Percentiles rank a stretch among this genome's conserved stretches.
These are phyloP conservation scores for Thereva nobilitata DNA, from an alignment of 2,888 invertebrate species.

Conservation along the genomic window DNA sequence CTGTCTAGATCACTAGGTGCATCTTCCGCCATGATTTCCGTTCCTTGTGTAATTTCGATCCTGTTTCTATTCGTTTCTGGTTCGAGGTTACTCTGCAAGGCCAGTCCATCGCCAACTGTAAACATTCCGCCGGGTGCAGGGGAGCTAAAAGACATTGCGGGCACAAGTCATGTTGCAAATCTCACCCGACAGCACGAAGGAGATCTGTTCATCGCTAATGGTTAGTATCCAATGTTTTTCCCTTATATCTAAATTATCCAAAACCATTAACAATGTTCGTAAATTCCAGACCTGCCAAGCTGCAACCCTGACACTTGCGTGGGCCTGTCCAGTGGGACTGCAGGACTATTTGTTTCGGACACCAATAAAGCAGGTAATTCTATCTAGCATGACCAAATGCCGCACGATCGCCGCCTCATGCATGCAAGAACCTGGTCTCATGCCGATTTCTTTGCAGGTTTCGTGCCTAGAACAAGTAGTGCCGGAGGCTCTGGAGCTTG, in stretches of 20 bases:
- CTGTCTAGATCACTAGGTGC: constrained; percentile 4
- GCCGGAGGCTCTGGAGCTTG: constrained; percentile 57
- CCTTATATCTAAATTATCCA: constrained; percentile 12
- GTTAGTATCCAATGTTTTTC: constrained; percentile 47
- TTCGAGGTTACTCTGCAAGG: constrained; percentile 13
- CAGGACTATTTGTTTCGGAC: constrained; percentile 50
- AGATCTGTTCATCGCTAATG: constrained; percentile 56
- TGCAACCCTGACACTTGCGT: constrained; percentile 58
- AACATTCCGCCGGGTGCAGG: constrained; percentile 25
- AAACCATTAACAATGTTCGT: constrained; percentile 6
- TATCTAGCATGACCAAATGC: constrained; percentile 41
- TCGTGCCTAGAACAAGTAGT: constrained; percentile 9
- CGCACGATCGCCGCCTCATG: too few species aligned
- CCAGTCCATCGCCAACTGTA: constrained; percentile 15
- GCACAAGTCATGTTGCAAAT: constrained; percentile 50
- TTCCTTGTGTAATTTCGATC: constrained; percentile 10
- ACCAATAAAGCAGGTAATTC: constrained; percentile 52
- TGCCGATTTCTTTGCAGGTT: constrained; percentile 12
- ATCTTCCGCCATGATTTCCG: constrained; percentile 5
- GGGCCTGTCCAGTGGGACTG: constrained; percentile 58
- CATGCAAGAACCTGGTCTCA: neutral
- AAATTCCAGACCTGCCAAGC: constrained; percentile 49
- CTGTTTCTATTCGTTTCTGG: constrained; percentile 12
- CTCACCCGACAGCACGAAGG: constrained; percentile 58
- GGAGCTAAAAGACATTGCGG: constrained; percentile 20